phyloP scores from a whole-genome alignment of 2,113 vertebrate species.

The Solea solea region DNA sequence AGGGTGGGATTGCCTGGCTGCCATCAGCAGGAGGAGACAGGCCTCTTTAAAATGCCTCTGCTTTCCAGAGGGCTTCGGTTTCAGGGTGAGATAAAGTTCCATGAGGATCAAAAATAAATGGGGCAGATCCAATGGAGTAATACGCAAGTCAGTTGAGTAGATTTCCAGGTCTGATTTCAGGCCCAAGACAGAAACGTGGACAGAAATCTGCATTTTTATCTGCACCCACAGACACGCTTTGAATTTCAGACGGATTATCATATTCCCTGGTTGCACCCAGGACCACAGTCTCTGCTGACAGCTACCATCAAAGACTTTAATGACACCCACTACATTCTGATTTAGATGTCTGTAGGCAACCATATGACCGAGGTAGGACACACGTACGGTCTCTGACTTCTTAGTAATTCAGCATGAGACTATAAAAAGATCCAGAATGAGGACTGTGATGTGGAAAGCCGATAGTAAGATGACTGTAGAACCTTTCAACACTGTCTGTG shows the following conservation, averaged over 20 bases:
- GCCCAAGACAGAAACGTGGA: neutral
- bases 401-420: slow-evolving; percentile 41
- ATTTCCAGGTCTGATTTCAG: slow-evolving; percentile 27
- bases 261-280: slow-evolving; percentile 11
- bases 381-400: slow-evolving; percentile 40
- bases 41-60: neutral
- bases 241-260: neutral
- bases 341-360: neutral
- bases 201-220: neutral
- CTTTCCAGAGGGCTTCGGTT: slow-evolving; percentile 42
- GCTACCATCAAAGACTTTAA: slow-evolving; percentile 4
- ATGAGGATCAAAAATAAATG: slow-evolving; percentile 52
- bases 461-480: slow-evolving; percentile 7
- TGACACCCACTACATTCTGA: slow-evolving; percentile 24
- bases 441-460: slow-evolving; percentile 14
- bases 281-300: neutral
- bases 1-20: slow-evolving; percentile 7
- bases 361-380: slow-evolving; percentile 1
- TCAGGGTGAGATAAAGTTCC: slow-evolving; percentile 25
- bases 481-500: neutral
- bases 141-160: slow-evolving; percentile 14
- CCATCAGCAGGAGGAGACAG: slow-evolving; percentile 27
- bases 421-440: slow-evolving; percentile 59
- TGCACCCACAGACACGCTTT: neutral
- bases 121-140: neutral